Percentiles rank a stretch among this genome's conserved stretches.
phyloP scores from a whole-genome alignment of 2,113 vertebrate genomes.

The Polypterus senegalus region DNA sequence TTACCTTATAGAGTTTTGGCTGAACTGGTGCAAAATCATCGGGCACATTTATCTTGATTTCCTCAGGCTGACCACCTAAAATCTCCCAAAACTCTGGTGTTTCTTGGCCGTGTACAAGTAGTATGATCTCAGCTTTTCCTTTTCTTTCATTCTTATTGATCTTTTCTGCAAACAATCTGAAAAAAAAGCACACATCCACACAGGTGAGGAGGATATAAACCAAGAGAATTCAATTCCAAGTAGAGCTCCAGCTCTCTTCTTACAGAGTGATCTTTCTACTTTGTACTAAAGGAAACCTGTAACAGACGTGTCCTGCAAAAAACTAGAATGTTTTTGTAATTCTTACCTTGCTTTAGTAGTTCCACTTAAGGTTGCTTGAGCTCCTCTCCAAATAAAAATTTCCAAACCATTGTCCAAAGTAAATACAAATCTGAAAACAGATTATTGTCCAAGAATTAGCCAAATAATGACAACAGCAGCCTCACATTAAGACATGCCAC shows the following conservation, averaged over 20 bases:
- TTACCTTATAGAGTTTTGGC: slow-evolving; percentile 91
- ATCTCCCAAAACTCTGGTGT: slow-evolving; percentile 75
- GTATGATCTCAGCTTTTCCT: slow-evolving; percentile 73
- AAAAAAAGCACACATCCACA: not conserved
- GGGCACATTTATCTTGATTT: slow-evolving; percentile 75
- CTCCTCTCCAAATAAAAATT: slow-evolving; percentile 80
- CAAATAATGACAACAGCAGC: too few species aligned
- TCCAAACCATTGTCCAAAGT: slow-evolving; percentile 74
- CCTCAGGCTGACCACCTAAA: slow-evolving; percentile 77
- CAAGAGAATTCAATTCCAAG: too few species aligned
- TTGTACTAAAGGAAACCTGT: too few species aligned
- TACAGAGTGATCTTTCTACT: not conserved
- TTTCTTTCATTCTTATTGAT: slow-evolving; percentile 95
- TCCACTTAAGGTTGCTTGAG: slow-evolving; percentile 70
- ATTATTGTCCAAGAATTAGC: too few species aligned
- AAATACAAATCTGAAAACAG: slow-evolving; percentile 68
- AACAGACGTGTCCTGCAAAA: not conserved
- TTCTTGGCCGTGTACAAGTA: slow-evolving; percentile 71
- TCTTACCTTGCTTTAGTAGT: slow-evolving; percentile 90
- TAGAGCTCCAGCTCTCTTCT: too few species aligned
- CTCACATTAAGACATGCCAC: too few species aligned
- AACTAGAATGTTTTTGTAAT: not conserved
- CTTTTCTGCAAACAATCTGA: slow-evolving; percentile 88
- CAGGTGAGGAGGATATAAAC: too few species aligned
- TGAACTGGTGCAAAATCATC: slow-evolving; percentile 74